Base-by-base conservation (phyloP, 2,113 vertebrate genomes). In the Pogona vitticeps region DNA sequence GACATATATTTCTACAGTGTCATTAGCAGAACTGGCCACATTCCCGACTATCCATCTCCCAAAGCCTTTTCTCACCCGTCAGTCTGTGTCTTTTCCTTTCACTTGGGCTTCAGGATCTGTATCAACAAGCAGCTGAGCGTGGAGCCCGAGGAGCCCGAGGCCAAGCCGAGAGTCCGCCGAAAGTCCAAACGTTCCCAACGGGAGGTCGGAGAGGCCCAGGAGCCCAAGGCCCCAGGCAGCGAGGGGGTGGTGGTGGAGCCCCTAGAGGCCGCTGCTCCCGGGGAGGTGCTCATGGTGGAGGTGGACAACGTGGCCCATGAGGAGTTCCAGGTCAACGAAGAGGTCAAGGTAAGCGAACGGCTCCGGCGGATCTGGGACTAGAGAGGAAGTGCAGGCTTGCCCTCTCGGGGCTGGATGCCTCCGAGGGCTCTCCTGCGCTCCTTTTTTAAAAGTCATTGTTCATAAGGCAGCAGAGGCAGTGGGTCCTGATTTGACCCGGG, bases 271-370 rank as follows among this genome's bases (percentile, higher is more conserved):
- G 33, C 93, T 6, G 33, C 93, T 6, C 92, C 93, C 0, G 83
- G 88, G 0, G 96, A 98, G 76, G 95, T 99, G 84, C 97, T 99
- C 83, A 99, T 99, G 99, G 99, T 99, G 10, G 98, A 99, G 90
- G 98, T 99, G 10, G 98, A 99, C 85, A 99, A 99, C 0, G 96
- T 99, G 2, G 90, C 94, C 86, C 99, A 99, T 2, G 98, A 99
- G 75, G 98, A 99, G 88, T 99, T 99, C 93, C 97, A 98, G 84
- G 97, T 98, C 95, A 99, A 97, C 0, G 99, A 99, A 87, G 98
- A 99, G 88, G 98, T 99, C 91, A 99, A 99, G 94, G 99, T 99
- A 88, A 94, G 95, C 87, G 26, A 82, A 31, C 18, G 2, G 20
- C 42, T 2, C 13, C 26, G n/a, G 12, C 23, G 83, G 3, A 21